These are phyloP conservation scores for Bursaphelenchus okinawaensis DNA, from an alignment of 2,888 invertebrate species.

Conservation along the genomic window DNA sequence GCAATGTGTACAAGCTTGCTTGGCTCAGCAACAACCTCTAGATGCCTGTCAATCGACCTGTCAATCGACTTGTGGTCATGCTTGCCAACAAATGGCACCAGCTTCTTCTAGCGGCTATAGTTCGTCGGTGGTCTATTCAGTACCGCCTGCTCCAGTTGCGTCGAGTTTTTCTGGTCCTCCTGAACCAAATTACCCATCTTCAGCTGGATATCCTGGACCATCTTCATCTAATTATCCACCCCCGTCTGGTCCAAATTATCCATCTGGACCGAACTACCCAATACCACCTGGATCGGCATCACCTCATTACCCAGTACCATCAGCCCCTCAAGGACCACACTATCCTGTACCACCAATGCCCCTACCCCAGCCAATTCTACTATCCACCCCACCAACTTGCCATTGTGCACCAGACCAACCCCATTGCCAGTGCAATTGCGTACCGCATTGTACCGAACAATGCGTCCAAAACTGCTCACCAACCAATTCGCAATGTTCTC, in stretches of 20 bases:
- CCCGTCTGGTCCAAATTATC: no score
- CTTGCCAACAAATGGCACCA: slow-evolving; percentile 2
- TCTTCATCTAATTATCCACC: no score
- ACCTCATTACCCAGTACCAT: no score
- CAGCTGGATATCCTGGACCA: no score
- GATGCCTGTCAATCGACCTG: slow-evolving; percentile 4
- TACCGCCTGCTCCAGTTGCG: not conserved
- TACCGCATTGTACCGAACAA: slow-evolving; percentile 11
- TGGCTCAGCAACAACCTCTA: not conserved
- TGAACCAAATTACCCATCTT: no score
- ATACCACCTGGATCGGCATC: no score
- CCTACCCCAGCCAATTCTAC: not conserved
- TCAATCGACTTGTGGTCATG: slow-evolving; percentile 4
- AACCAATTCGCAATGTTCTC: slow-evolving; percentile 2
- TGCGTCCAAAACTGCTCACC: slow-evolving; percentile 4
- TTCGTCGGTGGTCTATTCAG: not conserved
- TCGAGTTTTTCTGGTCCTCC: not conserved
- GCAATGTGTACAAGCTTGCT: slow-evolving; percentile 9
- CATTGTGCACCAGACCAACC: not conserved
- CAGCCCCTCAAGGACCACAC: not conserved
- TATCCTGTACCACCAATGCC: not conserved
- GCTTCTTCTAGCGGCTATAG: not conserved
- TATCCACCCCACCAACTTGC: not conserved
- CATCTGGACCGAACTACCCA: no score
- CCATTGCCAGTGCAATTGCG: not conserved